A percentile compares a stretch with the other conserved stretches of the same genome.
phyloP scores from a whole-genome alignment of 1,140 invertebrate genomes.

The Dinoponera quadriceps region DNA sequence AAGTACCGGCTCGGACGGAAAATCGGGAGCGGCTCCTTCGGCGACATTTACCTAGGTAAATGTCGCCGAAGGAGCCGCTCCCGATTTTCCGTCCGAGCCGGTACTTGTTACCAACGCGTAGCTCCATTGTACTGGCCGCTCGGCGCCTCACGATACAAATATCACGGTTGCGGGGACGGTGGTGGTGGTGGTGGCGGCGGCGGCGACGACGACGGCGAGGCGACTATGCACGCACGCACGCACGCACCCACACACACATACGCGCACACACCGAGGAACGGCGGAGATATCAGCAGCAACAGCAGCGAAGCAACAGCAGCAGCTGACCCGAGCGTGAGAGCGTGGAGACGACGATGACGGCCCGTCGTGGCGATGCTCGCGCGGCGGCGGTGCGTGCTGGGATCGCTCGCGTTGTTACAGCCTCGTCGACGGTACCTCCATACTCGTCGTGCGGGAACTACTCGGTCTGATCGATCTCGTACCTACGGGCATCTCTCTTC shows the following conservation, averaged over 20 bases:
- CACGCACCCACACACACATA: too few relatives aligned
- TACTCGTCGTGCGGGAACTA: slow-evolving; percentile 71
- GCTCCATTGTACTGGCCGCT: slow-evolving; percentile 91
- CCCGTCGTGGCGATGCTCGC: slow-evolving; percentile 31
- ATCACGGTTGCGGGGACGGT: slow-evolving; percentile 47
- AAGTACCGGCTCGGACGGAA: slow-evolving; percentile 98
- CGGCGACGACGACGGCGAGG: background rate
- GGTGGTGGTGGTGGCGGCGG: too few relatives aligned
- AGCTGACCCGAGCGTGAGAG: slow-evolving; percentile 64
- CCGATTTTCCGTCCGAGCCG: slow-evolving; percentile 99
- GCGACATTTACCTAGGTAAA: slow-evolving; percentile 99
- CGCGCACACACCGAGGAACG: slow-evolving; percentile 19
- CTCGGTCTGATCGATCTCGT: slow-evolving; percentile 67
- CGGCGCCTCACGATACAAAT: slow-evolving; percentile 55
- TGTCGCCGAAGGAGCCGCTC: slow-evolving; percentile 99
- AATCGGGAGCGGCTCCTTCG: slow-evolving; percentile 99
- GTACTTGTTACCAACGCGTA: slow-evolving; percentile 98
- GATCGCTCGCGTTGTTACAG: slow-evolving; percentile 64
- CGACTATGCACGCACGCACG: background rate
- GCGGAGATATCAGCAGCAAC: slow-evolving; percentile 12
- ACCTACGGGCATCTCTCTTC: slow-evolving; percentile 76
- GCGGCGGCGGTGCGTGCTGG: too few relatives aligned
- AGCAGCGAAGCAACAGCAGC: slow-evolving; percentile 52
- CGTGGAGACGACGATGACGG: too few relatives aligned
- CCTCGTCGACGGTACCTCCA: slow-evolving; percentile 73